Evolutionary conservation across 2,797 vertebrate genomes (phyloP).

Genomic region (Sebastolobus altivelis): DNA sequence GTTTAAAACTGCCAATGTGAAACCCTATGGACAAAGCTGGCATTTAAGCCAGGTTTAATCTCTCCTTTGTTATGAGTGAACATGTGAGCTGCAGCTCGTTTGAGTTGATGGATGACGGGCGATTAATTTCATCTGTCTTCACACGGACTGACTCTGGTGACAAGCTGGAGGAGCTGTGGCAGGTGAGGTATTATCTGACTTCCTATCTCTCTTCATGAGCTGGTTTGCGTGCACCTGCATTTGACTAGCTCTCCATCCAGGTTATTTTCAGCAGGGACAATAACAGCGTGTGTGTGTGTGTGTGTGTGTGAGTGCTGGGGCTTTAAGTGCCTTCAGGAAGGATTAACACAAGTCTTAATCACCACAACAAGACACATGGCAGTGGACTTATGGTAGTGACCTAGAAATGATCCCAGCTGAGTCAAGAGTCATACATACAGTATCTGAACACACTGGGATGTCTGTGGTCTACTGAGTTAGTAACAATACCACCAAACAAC

Average conservation of each 20-base stretch:
- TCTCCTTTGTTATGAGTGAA: background rate
- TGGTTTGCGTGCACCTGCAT: constrained; percentile 37
- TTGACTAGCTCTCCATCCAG: constrained; percentile 24
- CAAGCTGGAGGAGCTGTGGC: background rate
- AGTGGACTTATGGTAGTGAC: constrained; percentile 32
- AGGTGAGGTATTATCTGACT: background rate
- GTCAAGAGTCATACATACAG: constrained; percentile 39
- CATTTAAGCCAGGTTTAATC: background rate
- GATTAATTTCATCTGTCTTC: background rate
- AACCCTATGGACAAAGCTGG: background rate
- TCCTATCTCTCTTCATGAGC: background rate
- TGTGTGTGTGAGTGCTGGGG: background rate
- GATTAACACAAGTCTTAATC: constrained; percentile 67
- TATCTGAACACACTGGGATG: background rate
- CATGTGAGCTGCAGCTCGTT: background rate
- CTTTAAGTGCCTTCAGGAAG: constrained; percentile 52
- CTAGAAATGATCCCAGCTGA: constrained; percentile 32
- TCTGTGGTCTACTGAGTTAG: background rate
- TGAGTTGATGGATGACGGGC: background rate
- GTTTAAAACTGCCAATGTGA: background rate
- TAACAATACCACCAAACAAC: background rate
- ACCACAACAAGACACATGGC: constrained; percentile 40
- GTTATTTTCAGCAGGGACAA: constrained; percentile 64
- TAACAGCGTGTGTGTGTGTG: constrained; percentile 18
- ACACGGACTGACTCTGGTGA: background rate